Evolutionary conservation across 2,797 vertebrate species (phyloP), one percentile per base, ranked within the genome.

Genomic region (Oreonectes daqikongensis): DNA sequence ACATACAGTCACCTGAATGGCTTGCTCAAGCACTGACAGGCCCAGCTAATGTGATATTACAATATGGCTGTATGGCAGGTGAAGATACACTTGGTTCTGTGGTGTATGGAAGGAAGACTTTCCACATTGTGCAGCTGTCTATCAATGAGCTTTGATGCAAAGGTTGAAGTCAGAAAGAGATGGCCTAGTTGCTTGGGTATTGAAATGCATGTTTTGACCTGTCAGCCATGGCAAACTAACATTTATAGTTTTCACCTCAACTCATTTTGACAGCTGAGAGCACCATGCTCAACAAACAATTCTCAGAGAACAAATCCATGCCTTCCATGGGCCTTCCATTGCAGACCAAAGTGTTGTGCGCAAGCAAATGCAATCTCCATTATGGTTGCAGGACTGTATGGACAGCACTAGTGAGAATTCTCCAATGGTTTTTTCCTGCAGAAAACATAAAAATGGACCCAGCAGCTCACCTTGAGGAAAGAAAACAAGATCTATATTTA

Each of bases 201-300:
- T 64, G 69, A 73, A 67, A 60, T 72, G 44, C 61, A 67, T 75
- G 55, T 84, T 79, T 79, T 81, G 79, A 80, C 65, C 57, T 79
- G 82, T 83, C 80, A 81, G 67, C 73, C 66, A 80, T 75, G 84
- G 83, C 32, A 83, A 83, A 88, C 81, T 80, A 87, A 85, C 79
- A 84, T 28, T 88, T 87, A 87, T 86, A 87, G 83, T 78, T 80
- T 83, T 90, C 79, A 71, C 75, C 72, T 79, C 79, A 81, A 85
- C 85, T 75, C 79, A 81, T 88, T 86, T 83, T 83, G 87, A 89
- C 87, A 91, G 85, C 77, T 80, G 82, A 68, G 81, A 52, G 67
- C 32, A 14, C 52, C 59, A 48, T 48, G n/a, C 61, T 48, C 1
- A 74, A 78, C 50, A 72, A 63, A 79, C 79, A 82, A 30, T 78